Base-by-base conservation (phyloP, 2,797 vertebrate genomes). In the Apodemus agrarius region DNA sequence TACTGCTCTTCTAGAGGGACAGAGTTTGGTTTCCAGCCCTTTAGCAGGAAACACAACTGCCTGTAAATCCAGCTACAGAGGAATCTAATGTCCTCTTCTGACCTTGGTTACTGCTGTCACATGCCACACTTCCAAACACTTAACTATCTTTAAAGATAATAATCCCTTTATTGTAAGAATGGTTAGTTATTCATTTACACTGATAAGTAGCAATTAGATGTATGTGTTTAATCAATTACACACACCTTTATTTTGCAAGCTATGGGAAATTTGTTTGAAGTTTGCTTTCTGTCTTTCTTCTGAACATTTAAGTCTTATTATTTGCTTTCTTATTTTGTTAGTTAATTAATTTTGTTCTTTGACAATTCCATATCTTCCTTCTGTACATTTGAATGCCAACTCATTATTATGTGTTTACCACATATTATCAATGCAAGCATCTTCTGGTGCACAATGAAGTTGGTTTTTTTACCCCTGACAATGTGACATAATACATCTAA, bases 381-480 rank as follows among this genome's bases (percentile, higher is more conserved):
- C 9, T 26, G 22, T 83, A 61, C 61, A 16, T 26, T 83, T 61
- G 24, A 74, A 63, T 61, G 17, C 43, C 24, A 43, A 31, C 14
- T 2, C 6, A 43, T 61, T 61, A 83, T 24, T 13, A 57, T 8
- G 13, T 29, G 29, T 37, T 37, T 61, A 40, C 3, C 2, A 29
- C 22, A 61, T 40, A 40, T 40, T 29, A 40, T 40, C 1, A 7
- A 59, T 59, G 1, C 0, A 2, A 8, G 14, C 3, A 0, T 37
- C 34, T 57, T 37, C 49, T 80, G 21, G 40, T 76, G 10, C 40
- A 46, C 69, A 59, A 43, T 13, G 29, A n/a, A 19, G 3, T 40
- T 26, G 29, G 24, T 13, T 67, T 67, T 52, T 12, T 46, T 3
- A 57, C 3, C 34, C 37, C 4, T 2, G 37, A 26, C 37, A 49